phyloP scores from a whole-genome alignment of 2,888 invertebrate genomes.

The Endotricha flammealis region DNA sequence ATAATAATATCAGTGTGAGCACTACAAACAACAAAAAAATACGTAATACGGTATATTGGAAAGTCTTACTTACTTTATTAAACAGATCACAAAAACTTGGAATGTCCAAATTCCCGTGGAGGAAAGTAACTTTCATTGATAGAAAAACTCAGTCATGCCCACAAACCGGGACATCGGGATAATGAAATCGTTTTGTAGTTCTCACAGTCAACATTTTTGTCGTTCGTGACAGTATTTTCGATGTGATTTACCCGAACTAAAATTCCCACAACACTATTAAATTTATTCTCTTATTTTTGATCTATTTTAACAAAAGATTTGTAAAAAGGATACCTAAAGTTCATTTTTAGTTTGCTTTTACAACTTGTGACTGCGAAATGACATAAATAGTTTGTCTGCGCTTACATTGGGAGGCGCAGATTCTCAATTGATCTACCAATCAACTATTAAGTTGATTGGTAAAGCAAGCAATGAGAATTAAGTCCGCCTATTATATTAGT shows the following conservation, averaged over 20 bases:
- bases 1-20: too few relatives aligned
- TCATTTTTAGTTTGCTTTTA: slow-evolving; percentile 8
- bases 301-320: slow-evolving; percentile 32
- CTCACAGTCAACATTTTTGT: slow-evolving; percentile 57
- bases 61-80: too few relatives aligned
- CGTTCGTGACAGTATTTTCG: slow-evolving; percentile 69
- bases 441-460: too few relatives aligned
- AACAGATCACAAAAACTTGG: neutral
- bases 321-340: slow-evolving; percentile 14
- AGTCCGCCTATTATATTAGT: too few relatives aligned
- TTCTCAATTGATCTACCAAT: too few relatives aligned
- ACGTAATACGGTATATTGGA: too few relatives aligned
- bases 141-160: slow-evolving; percentile 49
- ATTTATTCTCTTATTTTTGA: slow-evolving; percentile 52
- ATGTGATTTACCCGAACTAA: slow-evolving; percentile 63
- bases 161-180: slow-evolving; percentile 36
- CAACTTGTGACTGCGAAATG: neutral
- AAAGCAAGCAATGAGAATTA: too few relatives aligned
- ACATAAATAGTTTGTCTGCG: too few relatives aligned
- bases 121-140: slow-evolving; percentile 33
- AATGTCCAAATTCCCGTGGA: slow-evolving; percentile 12
- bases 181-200: slow-evolving; percentile 59
- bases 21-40: too few relatives aligned
- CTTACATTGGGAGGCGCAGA: too few relatives aligned
- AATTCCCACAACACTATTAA: slow-evolving; percentile 72